phyloP scores from a whole-genome alignment of 2,113 vertebrate species.

The Chaenocephalus aceratus region DNA sequence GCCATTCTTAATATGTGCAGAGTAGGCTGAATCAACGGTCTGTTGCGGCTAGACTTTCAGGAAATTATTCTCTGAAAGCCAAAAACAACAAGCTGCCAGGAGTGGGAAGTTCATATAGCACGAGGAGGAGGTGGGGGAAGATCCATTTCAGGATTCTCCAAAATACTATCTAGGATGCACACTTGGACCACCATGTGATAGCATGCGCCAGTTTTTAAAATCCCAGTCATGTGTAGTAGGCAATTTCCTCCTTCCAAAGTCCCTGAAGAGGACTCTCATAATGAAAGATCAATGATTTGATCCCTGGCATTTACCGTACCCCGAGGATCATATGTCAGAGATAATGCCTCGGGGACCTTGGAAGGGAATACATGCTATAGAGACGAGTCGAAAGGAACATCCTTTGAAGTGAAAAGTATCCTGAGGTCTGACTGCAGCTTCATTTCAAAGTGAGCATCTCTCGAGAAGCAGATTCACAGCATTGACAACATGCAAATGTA shows the following conservation, averaged over 20 bases:
- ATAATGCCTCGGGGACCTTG: slow-evolving; percentile 39
- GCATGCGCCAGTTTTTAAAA: slow-evolving; percentile 35
- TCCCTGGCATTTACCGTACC: slow-evolving; percentile 48
- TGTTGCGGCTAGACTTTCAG: slow-evolving; percentile 64
- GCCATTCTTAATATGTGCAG: slow-evolving; percentile 60
- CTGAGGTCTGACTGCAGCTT: not conserved
- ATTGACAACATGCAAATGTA: slow-evolving; percentile 31
- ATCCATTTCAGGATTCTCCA: slow-evolving; percentile 64
- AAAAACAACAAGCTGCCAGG: slow-evolving; percentile 76
- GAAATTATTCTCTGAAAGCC: slow-evolving; percentile 73
- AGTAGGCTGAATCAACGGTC: slow-evolving; percentile 54
- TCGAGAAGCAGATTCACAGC: not conserved
- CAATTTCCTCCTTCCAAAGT: slow-evolving; percentile 68
- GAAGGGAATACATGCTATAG: slow-evolving; percentile 3
- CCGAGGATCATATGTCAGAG: slow-evolving; percentile 41
- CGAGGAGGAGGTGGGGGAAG: slow-evolving; percentile 16
- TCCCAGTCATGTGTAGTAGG: slow-evolving; percentile 36
- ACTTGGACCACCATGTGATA: slow-evolving; percentile 49
- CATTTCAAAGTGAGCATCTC: slow-evolving; percentile 8
- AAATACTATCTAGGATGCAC: slow-evolving; percentile 66
- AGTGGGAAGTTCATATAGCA: slow-evolving; percentile 53
- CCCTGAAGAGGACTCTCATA: slow-evolving; percentile 59
- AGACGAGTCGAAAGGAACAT: slow-evolving; percentile 6
- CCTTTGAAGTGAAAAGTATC: slow-evolving; percentile 3
- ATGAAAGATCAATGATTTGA: slow-evolving; percentile 69